Base-by-base conservation (phyloP, 2,113 vertebrate species). In the Haemorhous mexicanus region DNA sequence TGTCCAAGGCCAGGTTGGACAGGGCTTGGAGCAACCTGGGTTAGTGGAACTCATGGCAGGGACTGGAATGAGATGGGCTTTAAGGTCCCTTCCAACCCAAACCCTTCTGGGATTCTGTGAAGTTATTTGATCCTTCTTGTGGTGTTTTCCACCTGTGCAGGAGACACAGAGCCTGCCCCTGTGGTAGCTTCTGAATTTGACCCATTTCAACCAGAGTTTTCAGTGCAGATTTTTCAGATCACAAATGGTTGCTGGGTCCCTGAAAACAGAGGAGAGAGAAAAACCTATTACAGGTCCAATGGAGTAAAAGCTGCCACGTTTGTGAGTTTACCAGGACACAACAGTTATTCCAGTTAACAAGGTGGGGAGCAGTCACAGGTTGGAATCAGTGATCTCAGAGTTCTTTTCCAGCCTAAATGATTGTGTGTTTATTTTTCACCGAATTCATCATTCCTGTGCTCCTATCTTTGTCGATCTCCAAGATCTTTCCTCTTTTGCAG, bases 231-330 rank as follows among this genome's bases (percentile, higher is more conserved):
- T 81, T 84, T 75, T 39, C 62, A 39, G 32, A 26, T 27, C 10
- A 21, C 28, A 23, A 43, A 37, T 55, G 20, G 7, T 46, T 64
- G 8, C 20, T 28, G 77, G 30, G 9, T 44, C 43, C 11, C 0
- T 33, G 35, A 47, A 75, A 55, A 24, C 1, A 6, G 20, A 59
- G 7, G 2, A 21, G 27, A 72, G 19, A 55, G 30, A 85, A 83
- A 56, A 90, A 64, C 10, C 23, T 56, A 0, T 15, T 32, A 2
- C 0, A 3, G 32, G 14, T 43, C 16, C 43, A 10, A 0, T 0
- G 33, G 35, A 50, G 5, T 58, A 46, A 52, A 84, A 77, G 6
- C 35, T 50, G 15, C 46, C 11, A 10, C 1, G 2, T 62, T 59
- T 49, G 17, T 70, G 3, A 2, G 47, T 59, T 74, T 32, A 30